A percentile compares a stretch with the other conserved stretches of the same genome.
These are phyloP conservation scores for Coelopa pilipes DNA, from an alignment of 2,888 invertebrate species.

Conservation along the genomic window DNA sequence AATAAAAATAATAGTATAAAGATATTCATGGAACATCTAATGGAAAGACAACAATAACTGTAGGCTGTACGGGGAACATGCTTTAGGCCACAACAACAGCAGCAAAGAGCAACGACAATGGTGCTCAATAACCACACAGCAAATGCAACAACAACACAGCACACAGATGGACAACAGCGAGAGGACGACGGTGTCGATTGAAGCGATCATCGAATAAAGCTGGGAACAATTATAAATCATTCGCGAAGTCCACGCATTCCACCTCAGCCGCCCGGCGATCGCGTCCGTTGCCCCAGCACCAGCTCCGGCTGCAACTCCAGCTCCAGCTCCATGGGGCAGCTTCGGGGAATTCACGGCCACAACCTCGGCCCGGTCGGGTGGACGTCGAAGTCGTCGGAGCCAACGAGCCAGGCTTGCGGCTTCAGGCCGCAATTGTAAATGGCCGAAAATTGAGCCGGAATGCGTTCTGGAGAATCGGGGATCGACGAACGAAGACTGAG, in stretches of 20 bases:
- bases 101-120: neutral
- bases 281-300: no score
- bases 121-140: neutral
- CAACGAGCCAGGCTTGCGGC: constrained; percentile 12
- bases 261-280: constrained; percentile 17
- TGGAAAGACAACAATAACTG: no score
- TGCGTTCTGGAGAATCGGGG: neutral
- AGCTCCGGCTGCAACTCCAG: no score
- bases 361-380: no score
- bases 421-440: constrained; percentile 38
- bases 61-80: neutral
- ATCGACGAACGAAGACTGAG: neutral
- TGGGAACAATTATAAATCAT: constrained; percentile 47
- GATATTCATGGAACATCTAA: no score
- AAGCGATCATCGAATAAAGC: constrained; percentile 45
- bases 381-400: no score
- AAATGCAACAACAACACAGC: constrained; percentile 7
- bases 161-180: neutral
- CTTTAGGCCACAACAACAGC: neutral
- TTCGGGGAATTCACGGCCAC: no score
- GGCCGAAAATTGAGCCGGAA: constrained; percentile 11
- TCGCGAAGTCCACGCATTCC: constrained; percentile 40
- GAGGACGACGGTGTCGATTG: constrained; percentile 44
- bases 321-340: no score
- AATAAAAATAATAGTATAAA: neutral